These are phyloP conservation scores for Psix sp. DNA, from an alignment of 1,140 invertebrate genomes.

Conservation along the genomic window DNA sequence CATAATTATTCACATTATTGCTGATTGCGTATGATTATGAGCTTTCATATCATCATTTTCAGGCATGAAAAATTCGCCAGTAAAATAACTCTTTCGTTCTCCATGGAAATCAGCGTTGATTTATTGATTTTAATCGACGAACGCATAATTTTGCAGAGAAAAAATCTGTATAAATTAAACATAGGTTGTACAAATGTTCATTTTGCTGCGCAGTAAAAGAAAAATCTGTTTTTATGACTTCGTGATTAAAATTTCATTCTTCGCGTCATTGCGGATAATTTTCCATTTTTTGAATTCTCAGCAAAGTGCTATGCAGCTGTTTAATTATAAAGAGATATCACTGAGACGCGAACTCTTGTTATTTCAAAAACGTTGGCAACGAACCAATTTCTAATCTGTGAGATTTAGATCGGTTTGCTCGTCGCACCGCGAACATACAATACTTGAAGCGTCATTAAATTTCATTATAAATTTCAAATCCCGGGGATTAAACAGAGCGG, in stretches of 20 bases:
- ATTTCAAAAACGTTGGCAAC: slow-evolving; percentile 32
- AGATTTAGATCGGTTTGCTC: slow-evolving; percentile 16
- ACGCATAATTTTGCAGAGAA: no score
- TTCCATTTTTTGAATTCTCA: neutral
- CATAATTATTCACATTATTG: slow-evolving; percentile 55
- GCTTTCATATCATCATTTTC: slow-evolving; percentile 37
- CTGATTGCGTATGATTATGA: slow-evolving; percentile 49
- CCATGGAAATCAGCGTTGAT: no score
- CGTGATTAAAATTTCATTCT: neutral
- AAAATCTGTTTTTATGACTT: no score
- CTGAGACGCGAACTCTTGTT: slow-evolving; percentile 2
- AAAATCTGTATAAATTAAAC: no score
- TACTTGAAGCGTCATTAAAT: slow-evolving; percentile 55
- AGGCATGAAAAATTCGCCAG: slow-evolving; percentile 7
- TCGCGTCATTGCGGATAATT: no score
- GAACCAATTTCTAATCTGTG: slow-evolving; percentile 39
- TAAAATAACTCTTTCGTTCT: no score
- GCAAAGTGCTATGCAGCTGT: slow-evolving; percentile 7
- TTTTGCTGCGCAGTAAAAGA: no score
- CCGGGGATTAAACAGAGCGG: slow-evolving; percentile 46
- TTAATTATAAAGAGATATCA: slow-evolving; percentile 25
- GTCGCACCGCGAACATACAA: slow-evolving; percentile 20
- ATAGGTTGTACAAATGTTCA: no score
- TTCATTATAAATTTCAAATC: slow-evolving; percentile 51
- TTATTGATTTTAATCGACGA: no score